Percentiles rank a stretch among this genome's conserved stretches.
Conservation (phyloP, 1,140 invertebrate species). For the Cherax destructor region DNA sequence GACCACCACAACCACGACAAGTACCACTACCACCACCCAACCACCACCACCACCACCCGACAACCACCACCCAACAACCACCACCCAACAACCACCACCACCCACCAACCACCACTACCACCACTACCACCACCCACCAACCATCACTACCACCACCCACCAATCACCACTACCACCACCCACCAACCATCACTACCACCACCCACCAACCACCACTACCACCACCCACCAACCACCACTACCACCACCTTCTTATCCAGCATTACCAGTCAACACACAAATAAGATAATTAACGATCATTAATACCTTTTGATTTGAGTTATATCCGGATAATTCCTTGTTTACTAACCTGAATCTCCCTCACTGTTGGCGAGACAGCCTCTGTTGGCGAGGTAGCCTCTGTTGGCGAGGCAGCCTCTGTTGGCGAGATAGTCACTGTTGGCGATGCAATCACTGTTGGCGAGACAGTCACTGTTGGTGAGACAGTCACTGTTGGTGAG, state of each 20-base stretch:
- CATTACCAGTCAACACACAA: not conserved
- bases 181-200: not conserved
- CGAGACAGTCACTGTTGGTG: not conserved
- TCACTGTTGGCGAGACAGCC: not conserved
- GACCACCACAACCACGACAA: not conserved
- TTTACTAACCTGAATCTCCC: not conserved
- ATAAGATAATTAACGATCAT: constrained; percentile 37
- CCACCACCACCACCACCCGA: not conserved
- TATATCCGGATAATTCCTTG: not conserved
- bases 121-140: no score
- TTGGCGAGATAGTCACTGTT: not conserved
- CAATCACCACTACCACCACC: not conserved
- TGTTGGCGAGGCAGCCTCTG: not conserved
- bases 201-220: no score
- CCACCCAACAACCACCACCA: no score
- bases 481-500: not conserved
- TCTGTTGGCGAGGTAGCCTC: no score
- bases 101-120: not conserved
- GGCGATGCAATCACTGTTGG: no score
- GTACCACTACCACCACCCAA: not conserved
- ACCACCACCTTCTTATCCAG: not conserved
- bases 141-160: not conserved
- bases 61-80: not conserved
- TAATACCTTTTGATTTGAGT: not conserved
- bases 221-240: not conserved